phyloP scores from a whole-genome alignment of 2,113 vertebrate genomes.

The Campylomormyrus numenius region DNA sequence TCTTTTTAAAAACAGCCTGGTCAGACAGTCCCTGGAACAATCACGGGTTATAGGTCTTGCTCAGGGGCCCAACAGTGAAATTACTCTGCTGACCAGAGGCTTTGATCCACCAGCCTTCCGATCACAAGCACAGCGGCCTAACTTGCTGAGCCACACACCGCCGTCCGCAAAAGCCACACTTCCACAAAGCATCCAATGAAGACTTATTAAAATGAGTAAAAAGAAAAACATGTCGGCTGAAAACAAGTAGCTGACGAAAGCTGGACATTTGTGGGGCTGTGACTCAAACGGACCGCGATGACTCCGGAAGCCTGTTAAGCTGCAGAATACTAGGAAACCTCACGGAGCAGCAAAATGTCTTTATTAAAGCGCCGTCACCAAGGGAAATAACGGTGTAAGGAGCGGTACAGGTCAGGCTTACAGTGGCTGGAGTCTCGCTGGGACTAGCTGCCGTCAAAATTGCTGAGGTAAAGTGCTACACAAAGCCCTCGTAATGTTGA shows the following conservation, averaged over 20 bases:
- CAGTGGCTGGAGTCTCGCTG: constrained; percentile 32
- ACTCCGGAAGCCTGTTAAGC: constrained; percentile 33
- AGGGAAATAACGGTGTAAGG: constrained; percentile 25
- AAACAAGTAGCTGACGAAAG: neutral
- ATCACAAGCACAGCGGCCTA: neutral
- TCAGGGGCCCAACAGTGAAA: neutral
- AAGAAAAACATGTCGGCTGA: neutral
- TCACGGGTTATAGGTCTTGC: neutral
- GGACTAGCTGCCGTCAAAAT: constrained; percentile 12
- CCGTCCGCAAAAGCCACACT: neutral
- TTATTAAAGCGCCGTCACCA: constrained; percentile 41
- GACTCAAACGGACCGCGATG: constrained; percentile 10
- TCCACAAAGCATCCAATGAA: neutral
- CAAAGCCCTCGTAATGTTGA: constrained; percentile 25
- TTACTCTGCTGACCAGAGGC: neutral
- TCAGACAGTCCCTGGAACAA: neutral
- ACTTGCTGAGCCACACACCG: neutral
- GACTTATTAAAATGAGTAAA: neutral
- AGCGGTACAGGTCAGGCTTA: neutral
- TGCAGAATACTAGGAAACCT: constrained; percentile 32
- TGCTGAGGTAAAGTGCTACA: constrained; percentile 28
- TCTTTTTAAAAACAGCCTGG: neutral
- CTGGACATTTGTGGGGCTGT: neutral
- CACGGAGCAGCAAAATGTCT: constrained; percentile 34
- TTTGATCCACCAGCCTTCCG: neutral